Base-by-base conservation (phyloP, 2,888 invertebrate species). In the Theodoxus fluviatilis region DNA sequence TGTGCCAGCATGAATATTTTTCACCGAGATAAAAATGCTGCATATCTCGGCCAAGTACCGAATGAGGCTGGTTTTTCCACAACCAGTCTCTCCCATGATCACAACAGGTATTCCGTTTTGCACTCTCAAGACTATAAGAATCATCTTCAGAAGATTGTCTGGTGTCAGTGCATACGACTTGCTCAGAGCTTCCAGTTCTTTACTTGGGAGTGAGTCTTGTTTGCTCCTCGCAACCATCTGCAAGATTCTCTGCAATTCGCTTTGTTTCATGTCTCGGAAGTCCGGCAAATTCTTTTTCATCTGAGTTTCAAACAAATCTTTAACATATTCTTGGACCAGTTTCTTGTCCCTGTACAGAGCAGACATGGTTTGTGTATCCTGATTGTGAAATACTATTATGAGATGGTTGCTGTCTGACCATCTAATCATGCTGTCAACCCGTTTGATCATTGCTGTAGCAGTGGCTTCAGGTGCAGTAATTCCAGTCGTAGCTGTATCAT, bases 31-130 rank as follows among this genome's bases (percentile, higher is more conserved):
- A 9, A 12, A 4, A 12, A 59, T 52, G 22, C 47, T 59, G 57
- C 57, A 66, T 7, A 65, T 52, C 22, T 28, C n/a, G 12, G 71
- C 69, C 28, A 71, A 52, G 38, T 69, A 70, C 25, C 37, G 49
- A 12, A 71, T 43, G 4, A 71, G 37, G 22, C 69, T 64, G 9
- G 71, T 71, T 66, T 71, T 71, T 31, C 71, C 71, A 65, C 71
- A 71, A 37, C 71, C 71, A 37, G 71, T 71, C 43, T 71, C 71
- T 31, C 71, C 71, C 69, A 71, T 71, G 2, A 71, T 55, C 18
- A 71, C 52, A 12, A 71, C 71, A 35, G 71, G 71, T 18, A 71
- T 38, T n/a, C 40, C 35, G 18, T 64, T 37, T 52, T 65, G 18
- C 22, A 70, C 40, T 31, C 70, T 59, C 47, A 52, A 38, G 25